A percentile compares a stretch with the other conserved stretches of the same genome.
Evolutionary conservation across 2,797 vertebrate genomes (phyloP).

Genomic region (Neosalanx taihuensis): DNA sequence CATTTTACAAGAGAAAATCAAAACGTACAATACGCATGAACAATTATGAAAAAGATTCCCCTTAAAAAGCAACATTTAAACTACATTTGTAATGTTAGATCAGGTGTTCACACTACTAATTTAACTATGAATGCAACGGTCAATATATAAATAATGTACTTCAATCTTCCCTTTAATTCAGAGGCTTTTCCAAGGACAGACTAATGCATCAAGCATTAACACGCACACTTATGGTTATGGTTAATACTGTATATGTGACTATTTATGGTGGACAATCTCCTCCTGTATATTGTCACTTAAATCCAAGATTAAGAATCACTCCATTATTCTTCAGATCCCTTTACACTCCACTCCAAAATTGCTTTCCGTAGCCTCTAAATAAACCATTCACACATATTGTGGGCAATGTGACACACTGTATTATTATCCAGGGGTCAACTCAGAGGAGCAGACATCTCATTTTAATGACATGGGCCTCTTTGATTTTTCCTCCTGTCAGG

Average conservation of each 20-base stretch:
- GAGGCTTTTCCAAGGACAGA: too few relatives aligned
- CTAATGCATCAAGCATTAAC: too few relatives aligned
- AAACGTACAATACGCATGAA: background rate
- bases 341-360: background rate
- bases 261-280: too few relatives aligned
- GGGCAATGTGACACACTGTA: conserved; percentile 30
- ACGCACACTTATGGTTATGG: too few relatives aligned
- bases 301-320: background rate
- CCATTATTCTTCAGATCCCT: background rate
- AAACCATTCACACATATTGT: conserved; percentile 22
- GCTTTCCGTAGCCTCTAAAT: conserved; percentile 37
- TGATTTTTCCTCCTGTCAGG: conserved; percentile 39
- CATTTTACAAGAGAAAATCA: conserved; percentile 3
- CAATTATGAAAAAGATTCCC: background rate
- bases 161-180: background rate
- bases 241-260: too few relatives aligned
- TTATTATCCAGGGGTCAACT: conserved; percentile 41
- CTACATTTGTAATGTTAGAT: conserved; percentile 27
- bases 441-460: conserved; percentile 29
- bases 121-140: background rate
- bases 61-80: background rate
- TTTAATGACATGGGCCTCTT: conserved; percentile 33
- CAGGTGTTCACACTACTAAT: conserved; percentile 11
- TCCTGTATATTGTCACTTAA: too few relatives aligned
- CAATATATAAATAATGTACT: background rate